Evolutionary conservation across 2,113 vertebrate species (phyloP), one percentile per base, ranked within the genome.

Genomic region (Scytalopus superciliaris): DNA sequence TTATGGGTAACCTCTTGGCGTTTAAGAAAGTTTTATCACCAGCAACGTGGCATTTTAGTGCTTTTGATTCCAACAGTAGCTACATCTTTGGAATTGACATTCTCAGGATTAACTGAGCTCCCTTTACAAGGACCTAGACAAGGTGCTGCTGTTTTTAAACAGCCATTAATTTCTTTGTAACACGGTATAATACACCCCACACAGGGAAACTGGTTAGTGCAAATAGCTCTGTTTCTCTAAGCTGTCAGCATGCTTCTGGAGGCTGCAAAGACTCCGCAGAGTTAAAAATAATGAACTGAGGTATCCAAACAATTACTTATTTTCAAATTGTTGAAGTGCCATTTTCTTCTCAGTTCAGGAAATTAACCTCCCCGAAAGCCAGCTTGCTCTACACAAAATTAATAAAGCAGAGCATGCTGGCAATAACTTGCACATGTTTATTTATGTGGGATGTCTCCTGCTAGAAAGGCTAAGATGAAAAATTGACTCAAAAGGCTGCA

Each of bases 381-480:
- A 96, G 91, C 94, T 95, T 97, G 96, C 96, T 95, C 93, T 97
- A 96, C 95, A 97, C 95, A 94, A 97, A 97, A 97, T 97, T 97
- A 97, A 97, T 97, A 97, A 97, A 97, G 96, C 92, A 92, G 96
- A 94, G 91, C 93, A 89, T 94, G 90, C 92, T 93, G 95, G 93
- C 94, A 95, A 89, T 96, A 94, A 96, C 95, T 94, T 90, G 93
- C 94, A 96, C 91, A 94, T 97, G 96, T 97, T 97, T 97, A 92
- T 97, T 97, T 97, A 94, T 97, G 93, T 92, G 93, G 49, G 89
- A 89, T 90, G 92, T 97, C 96, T 96, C 87, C 82, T 66, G 89
- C 94, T 90, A 90, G 96, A 94, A 96, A 92, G 91, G 92, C 95
- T 95, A 91, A 93, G 93, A 95, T 94, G 96, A 97, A 97, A 97